Base-by-base conservation (phyloP, 2,888 invertebrate species). In the Hartigia nigra region DNA sequence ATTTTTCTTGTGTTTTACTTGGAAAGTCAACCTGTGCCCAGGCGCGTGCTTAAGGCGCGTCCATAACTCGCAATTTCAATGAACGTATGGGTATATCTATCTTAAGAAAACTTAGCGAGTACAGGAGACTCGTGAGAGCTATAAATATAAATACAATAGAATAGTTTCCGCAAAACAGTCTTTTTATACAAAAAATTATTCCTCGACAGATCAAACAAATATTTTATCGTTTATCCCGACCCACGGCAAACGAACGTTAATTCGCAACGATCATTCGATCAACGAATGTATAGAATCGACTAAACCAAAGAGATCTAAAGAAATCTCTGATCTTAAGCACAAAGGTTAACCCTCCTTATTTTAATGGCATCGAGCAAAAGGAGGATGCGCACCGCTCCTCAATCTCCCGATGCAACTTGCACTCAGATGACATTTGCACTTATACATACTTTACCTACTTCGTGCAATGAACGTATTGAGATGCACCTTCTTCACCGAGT, bases 361-460 rank as follows among this genome's bases (percentile, higher is more conserved):
- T 74, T 84, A 86, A 85, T 81, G 83, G 83, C 80, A 78, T 31
- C 77, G 14, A 55, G 78, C 39, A n/a, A 76, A 80, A 81, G 77
- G 81, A 83, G 79, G 84, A 83, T 85, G 83, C 83, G 83, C 83
- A 78, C 84, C 84, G 72, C 32, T 34, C 31, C 72, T 72, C 72
- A 12, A 32, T 32, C 31, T 34, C 32, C 23, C 23, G 14, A 34
- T 72, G 72, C 72, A 72, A 31, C 72, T 12, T 32, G 72, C 72
- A 72, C 32, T 72, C 72, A 75, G 81, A 83, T 85, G 86, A 86
- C 86, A 86, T 86, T 86, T 86, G 80, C 85, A 82, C 82, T 82
- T 76, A 78, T 74, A 82, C 74, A 78, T 74, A 82, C 74, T 79
- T 85, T 82, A 83, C 85, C 86, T 82, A 86, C 84, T 83, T 86